Conservation (phyloP, 2,113 vertebrate species). For the Tetrax tetrax region DNA sequence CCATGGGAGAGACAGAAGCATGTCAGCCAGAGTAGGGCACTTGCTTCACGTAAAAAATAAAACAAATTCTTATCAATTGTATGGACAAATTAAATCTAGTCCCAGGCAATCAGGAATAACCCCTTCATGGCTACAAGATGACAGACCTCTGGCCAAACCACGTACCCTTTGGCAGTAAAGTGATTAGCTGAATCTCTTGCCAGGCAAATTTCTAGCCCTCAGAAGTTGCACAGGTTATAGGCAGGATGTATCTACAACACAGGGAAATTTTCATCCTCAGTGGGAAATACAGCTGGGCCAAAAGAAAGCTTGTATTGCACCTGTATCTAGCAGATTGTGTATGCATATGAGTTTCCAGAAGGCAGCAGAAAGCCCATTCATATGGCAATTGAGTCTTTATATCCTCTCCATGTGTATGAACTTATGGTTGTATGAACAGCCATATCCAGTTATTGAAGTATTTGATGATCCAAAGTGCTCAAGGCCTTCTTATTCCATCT, state of each 20-base stretch:
- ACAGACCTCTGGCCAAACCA: not conserved
- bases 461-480: slow-evolving; percentile 18
- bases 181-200: not conserved
- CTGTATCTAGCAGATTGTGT: not conserved
- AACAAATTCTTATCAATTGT: not conserved
- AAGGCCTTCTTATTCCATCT: not conserved
- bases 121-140: not conserved
- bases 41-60: not conserved
- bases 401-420: slow-evolving; percentile 15
- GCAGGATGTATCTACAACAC: not conserved
- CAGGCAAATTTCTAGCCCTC: not conserved
- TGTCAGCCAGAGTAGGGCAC: not conserved
- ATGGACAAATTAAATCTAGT: not conserved
- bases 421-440: slow-evolving; percentile 20
- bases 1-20: not conserved
- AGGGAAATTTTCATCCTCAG: not conserved
- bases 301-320: not conserved
- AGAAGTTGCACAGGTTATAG: not conserved
- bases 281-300: not conserved
- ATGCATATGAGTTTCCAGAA: not conserved
- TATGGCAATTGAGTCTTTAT: slow-evolving; percentile 17
- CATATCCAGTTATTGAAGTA: slow-evolving; percentile 26
- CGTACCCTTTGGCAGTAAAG: not conserved
- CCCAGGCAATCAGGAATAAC: not conserved
- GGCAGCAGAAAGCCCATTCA: slow-evolving; percentile 17